Evolutionary conservation across 1,140 invertebrate genomes (phyloP).

Genomic region (Limonius californicus): DNA sequence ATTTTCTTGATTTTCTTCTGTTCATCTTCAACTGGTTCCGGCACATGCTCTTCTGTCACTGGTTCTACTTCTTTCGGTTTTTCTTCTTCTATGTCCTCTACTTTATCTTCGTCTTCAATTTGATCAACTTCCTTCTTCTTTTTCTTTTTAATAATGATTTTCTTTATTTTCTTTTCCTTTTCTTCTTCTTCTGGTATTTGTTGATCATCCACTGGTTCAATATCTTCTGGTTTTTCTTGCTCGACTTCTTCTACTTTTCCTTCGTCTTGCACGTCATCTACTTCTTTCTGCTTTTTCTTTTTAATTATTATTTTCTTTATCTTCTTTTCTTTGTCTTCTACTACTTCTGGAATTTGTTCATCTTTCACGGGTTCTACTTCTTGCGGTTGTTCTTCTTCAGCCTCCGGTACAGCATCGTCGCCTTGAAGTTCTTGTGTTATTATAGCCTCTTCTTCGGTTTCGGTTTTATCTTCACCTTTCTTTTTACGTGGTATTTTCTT

Average conservation of each 20-base stretch:
- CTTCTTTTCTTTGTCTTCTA: slow-evolving; percentile 45
- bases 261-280: background rate
- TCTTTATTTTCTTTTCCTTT: slow-evolving; percentile 9
- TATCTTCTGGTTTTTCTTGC: slow-evolving; percentile 19
- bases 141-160: slow-evolving; percentile 20
- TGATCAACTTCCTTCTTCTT: slow-evolving; percentile 22
- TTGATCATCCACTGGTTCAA: slow-evolving; percentile 10
- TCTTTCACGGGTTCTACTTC: slow-evolving; percentile 26
- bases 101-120: slow-evolving; percentile 15
- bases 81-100: slow-evolving; percentile 14
- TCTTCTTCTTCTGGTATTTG: slow-evolving; percentile 18
- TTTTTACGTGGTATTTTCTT: slow-evolving; percentile 21
- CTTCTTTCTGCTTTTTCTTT: slow-evolving; percentile 36
- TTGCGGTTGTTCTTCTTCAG: slow-evolving; percentile 34
- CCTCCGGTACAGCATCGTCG: slow-evolving; percentile 17
- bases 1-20: slow-evolving; percentile 42
- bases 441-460: slow-evolving; percentile 48
- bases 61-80: slow-evolving; percentile 7
- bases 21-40: slow-evolving; percentile 44
- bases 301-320: slow-evolving; percentile 36
- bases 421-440: slow-evolving; percentile 40
- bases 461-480: background rate
- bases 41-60: slow-evolving; percentile 30
- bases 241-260: slow-evolving; percentile 9
- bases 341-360: slow-evolving; percentile 39